Evolutionary conservation across 1,140 invertebrate species (phyloP).

Genomic region (Conus betulinus): DNA sequence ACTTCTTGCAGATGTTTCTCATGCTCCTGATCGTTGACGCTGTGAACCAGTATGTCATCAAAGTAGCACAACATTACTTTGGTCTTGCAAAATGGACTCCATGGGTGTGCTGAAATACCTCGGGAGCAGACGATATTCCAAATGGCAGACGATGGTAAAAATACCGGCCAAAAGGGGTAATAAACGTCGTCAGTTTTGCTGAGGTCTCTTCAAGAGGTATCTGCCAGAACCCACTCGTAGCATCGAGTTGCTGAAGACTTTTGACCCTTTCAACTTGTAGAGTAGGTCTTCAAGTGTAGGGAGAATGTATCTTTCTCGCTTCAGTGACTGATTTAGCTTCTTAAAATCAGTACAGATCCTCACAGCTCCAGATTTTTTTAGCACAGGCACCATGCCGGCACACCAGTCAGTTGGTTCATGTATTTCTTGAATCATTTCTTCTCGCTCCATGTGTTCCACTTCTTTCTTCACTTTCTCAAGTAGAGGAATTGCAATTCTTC

Average conservation of each 20-base stretch:
- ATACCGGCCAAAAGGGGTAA: constrained; percentile 65
- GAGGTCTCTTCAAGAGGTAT: constrained; percentile 90
- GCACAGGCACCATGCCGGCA: constrained; percentile 37
- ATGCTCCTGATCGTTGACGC: too few species aligned
- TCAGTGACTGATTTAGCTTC: background rate
- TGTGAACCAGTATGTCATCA: constrained; percentile 52
- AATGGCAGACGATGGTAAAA: constrained; percentile 43
- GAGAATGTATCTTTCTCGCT: background rate
- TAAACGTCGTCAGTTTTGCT: constrained; percentile 84
- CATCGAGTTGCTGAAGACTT: constrained; percentile 31
- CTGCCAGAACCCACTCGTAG: constrained; percentile 86
- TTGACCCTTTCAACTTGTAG: background rate
- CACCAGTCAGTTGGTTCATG: too few species aligned
- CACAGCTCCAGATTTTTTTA: constrained; percentile 34
- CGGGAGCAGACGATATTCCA: constrained; percentile 42
- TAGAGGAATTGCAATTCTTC: constrained; percentile 36
- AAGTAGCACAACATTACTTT: constrained; percentile 28
- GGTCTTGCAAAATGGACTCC: constrained; percentile 35
- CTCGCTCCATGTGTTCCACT: constrained; percentile 36
- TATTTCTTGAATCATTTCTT: constrained; percentile 41
- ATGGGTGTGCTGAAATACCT: constrained; percentile 49
- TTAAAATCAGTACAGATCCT: constrained; percentile 24
- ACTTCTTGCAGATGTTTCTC: too few species aligned
- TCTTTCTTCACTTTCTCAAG: constrained; percentile 34
- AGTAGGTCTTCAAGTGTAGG: background rate